Percentiles rank a stretch among this genome's conserved stretches.
Conservation (phyloP, 2,797 vertebrate genomes). For the Paguma larvata region DNA sequence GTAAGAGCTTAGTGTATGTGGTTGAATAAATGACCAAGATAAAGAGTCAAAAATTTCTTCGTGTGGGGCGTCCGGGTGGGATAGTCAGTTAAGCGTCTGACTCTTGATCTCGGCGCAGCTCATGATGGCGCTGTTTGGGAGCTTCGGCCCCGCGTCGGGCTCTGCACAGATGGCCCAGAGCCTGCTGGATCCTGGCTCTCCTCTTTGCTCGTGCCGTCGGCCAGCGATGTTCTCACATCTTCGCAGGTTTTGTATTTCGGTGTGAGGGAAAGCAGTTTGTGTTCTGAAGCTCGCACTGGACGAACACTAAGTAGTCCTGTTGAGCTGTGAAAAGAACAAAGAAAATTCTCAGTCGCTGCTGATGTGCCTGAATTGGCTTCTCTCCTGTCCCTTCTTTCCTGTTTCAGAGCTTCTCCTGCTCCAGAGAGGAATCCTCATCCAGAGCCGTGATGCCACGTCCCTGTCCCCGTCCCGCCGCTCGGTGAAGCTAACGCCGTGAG, state of each 20-base stretch:
- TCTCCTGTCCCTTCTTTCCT: background rate
- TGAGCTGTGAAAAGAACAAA: constrained; percentile 50
- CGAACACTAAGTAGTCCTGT: background rate
- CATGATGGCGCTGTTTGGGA: too few relatives aligned
- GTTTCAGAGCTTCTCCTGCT: constrained; percentile 68
- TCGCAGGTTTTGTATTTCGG: background rate
- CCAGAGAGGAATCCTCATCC: constrained; percentile 23
- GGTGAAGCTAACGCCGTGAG: constrained; percentile 17
- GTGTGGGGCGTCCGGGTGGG: background rate
- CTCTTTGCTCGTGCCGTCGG: background rate
- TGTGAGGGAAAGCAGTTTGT: constrained; percentile 52
- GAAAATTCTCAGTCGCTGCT: constrained; percentile 19
- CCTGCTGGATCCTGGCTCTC: too few relatives aligned
- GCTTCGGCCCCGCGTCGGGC: too few relatives aligned
- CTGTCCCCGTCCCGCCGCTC: background rate
- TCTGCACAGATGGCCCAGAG: too few relatives aligned
- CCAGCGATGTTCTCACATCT: background rate
- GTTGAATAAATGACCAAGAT: constrained; percentile 2
- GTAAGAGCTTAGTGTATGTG: background rate
- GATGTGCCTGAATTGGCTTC: constrained; percentile 25
- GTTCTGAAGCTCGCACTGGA: background rate
- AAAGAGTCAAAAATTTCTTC: background rate
- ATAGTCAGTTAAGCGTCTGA: too few relatives aligned
- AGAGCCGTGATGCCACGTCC: constrained; percentile 6
- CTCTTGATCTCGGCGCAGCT: too few relatives aligned